These are phyloP conservation scores for Nasonia giraulti DNA, from an alignment of 1,140 invertebrate genomes.

Conservation along the genomic window DNA sequence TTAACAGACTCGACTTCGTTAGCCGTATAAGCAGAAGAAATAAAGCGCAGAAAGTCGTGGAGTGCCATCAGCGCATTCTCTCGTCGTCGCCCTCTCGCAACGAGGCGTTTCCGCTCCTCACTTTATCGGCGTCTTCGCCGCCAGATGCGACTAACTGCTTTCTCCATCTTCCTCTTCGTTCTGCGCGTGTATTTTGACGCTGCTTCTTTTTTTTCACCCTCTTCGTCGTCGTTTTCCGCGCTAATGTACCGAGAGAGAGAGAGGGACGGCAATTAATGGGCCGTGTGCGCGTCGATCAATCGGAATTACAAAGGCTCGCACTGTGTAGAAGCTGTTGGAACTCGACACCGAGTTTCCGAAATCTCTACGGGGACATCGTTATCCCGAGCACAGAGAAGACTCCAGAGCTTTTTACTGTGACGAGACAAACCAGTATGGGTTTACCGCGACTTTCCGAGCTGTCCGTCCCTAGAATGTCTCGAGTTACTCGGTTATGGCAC, in stretches of 20 bases:
- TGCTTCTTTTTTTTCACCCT: conserved; percentile 33
- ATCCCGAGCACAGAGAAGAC: no score
- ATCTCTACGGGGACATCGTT: background rate
- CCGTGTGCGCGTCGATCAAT: conserved; percentile 14
- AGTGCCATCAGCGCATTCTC: background rate
- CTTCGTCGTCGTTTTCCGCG: background rate
- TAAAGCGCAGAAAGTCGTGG: background rate
- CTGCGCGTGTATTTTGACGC: background rate
- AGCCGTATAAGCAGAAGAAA: background rate
- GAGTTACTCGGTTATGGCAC: background rate
- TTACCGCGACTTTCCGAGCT: background rate
- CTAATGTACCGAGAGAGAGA: background rate
- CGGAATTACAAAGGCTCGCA: background rate
- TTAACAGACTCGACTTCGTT: background rate
- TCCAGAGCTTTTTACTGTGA: background rate
- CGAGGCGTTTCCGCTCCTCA: conserved; percentile 42
- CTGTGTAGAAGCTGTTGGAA: background rate
- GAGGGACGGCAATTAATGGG: background rate
- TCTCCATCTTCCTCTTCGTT: conserved; percentile 48
- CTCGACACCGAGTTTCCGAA: conserved; percentile 20
- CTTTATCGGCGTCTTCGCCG: conserved; percentile 47
- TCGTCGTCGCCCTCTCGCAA: background rate
- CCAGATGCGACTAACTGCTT: conserved; percentile 61
- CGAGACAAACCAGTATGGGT: background rate
- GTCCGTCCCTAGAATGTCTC: background rate